A percentile compares a stretch with the other conserved stretches of the same genome.
Evolutionary conservation across 2,888 invertebrate species (phyloP).

Genomic region (Fragum sueziense): DNA sequence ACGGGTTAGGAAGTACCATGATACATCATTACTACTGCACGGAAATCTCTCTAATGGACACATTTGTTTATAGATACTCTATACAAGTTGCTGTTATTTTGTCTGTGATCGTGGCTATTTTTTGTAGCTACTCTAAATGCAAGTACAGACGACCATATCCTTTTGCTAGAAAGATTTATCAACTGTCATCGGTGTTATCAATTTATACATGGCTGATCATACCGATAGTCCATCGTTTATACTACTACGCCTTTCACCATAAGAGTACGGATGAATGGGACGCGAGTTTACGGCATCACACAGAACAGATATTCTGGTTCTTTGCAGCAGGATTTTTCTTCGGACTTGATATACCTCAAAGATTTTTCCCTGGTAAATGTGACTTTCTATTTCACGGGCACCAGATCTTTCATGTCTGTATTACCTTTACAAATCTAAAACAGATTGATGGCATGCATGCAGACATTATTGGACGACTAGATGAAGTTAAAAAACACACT

Average conservation of each 20-base stretch:
- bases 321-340: slow-evolving; percentile 79
- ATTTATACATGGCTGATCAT: slow-evolving; percentile 80
- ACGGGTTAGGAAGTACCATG: slow-evolving; percentile 80
- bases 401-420: slow-evolving; percentile 81
- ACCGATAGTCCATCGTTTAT: slow-evolving; percentile 77
- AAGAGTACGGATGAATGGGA: slow-evolving; percentile 68
- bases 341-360: slow-evolving; percentile 80
- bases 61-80: slow-evolving; percentile 66
- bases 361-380: slow-evolving; percentile 78
- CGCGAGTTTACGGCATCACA: slow-evolving; percentile 74
- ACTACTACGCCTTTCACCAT: slow-evolving; percentile 57
- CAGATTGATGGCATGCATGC: slow-evolving; percentile 79
- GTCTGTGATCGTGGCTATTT: slow-evolving; percentile 74
- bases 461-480: slow-evolving; percentile 72
- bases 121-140: slow-evolving; percentile 78
- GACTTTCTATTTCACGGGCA: slow-evolving; percentile 81
- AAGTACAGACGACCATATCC: slow-evolving; percentile 80
- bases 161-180: slow-evolving; percentile 79
- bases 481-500: slow-evolving; percentile 63
- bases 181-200: slow-evolving; percentile 76
- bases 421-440: slow-evolving; percentile 77
- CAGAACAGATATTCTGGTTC: slow-evolving; percentile 80
- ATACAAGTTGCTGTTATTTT: slow-evolving; percentile 75
- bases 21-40: slow-evolving; percentile 80
- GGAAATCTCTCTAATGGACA: slow-evolving; percentile 70